A percentile compares a stretch with the other conserved stretches of the same genome.
These are phyloP conservation scores for Danio choprae DNA, from an alignment of 2,797 vertebrate species.

Conservation along the genomic window DNA sequence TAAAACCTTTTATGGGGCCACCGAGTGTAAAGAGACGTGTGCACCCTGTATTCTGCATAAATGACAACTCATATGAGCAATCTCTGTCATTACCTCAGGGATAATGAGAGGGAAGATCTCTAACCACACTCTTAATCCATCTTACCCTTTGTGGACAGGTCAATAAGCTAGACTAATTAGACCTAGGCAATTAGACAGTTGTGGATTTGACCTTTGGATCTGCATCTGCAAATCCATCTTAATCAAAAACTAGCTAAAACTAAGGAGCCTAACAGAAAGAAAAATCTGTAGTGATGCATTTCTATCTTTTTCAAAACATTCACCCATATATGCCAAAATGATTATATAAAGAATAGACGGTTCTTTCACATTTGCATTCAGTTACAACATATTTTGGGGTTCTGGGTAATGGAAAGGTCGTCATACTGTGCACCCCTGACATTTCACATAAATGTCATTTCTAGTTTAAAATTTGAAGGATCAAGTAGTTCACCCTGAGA, in stretches of 20 bases:
- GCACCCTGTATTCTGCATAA: conserved; percentile 14
- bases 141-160: background rate
- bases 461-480: background rate
- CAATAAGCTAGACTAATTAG: background rate
- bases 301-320: conserved; percentile 3
- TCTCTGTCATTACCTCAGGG: conserved; percentile 20
- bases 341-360: background rate
- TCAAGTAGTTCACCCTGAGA: background rate
- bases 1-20: conserved; percentile 1
- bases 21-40: background rate
- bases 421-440: background rate
- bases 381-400: background rate
- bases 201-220: background rate
- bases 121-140: background rate
- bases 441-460: background rate
- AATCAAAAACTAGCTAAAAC: background rate
- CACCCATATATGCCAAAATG: background rate
- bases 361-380: background rate
- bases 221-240: background rate
- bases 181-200: background rate
- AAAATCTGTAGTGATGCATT: background rate
- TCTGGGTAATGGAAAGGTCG: background rate
- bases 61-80: background rate
- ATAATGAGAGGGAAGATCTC: background rate
- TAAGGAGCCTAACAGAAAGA: background rate